Base-by-base conservation (phyloP, 1,140 invertebrate species). In the Heliconius nattereri region DNA sequence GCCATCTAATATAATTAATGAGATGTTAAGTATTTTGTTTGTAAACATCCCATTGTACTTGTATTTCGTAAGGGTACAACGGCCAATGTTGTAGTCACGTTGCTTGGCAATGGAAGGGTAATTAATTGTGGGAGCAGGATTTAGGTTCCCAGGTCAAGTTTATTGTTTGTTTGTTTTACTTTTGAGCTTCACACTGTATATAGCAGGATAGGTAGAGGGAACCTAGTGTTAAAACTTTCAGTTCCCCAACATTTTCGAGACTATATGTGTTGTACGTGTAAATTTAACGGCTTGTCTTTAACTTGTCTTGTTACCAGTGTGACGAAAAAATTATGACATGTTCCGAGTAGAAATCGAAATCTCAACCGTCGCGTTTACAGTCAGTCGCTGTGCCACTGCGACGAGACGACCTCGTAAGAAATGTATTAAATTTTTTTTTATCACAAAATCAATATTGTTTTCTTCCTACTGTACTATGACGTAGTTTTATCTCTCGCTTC, bases 391-490 rank as follows among this genome's bases (percentile, higher is more conserved):
- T 19, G 19, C 19, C 19, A 16, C 19, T 52, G 49, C 19, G 49
- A 19, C 49, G 20, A 16, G 7, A 52, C 19, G 49, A 20, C 19
- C 49, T 52, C 19, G 13, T 52, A 16, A 52, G 16, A 52, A 52
- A 19, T 20, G 16, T 7, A 52, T 57, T 57, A 6, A 7, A 23
- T 57, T 26, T 26, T 19, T n/a, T 13, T 26, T 66, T 66, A 66
- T 66, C 11, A 66, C 57, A 66, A 66, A 26, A 66, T 66, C 57
- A 6, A 66, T 66, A 29, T 66, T 66, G 11, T 66, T 66, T 66
- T 9, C 1, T n/a, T 16, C 23, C 23, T 26, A 66, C 60, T 26
- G 60, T 26, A 26, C 60, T 26, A 23, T 16, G 60, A 29, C 60
- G 60, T 16, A 16, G 60, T 66, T 66, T 66, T 66, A 66, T 66